Evolutionary conservation across 2,113 vertebrate genomes (phyloP).

Genomic region (Mionectes macconnelli): DNA sequence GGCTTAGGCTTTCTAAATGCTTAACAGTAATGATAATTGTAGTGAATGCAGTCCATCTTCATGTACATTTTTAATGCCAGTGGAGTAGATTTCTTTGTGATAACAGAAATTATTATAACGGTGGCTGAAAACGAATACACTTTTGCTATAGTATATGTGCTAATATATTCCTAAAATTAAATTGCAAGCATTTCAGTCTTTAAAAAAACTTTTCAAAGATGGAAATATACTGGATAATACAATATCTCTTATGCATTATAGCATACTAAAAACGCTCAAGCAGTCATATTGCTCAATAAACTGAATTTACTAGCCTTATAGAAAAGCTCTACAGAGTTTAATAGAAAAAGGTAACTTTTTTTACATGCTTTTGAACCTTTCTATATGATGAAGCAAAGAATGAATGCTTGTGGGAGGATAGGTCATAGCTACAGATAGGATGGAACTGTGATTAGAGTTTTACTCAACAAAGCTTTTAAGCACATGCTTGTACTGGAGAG

Average conservation of each 20-base stretch:
- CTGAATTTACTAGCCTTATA: conserved; percentile 25
- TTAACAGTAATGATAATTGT: conserved; percentile 42
- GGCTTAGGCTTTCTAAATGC: conserved; percentile 37
- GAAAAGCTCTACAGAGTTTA: conserved; percentile 26
- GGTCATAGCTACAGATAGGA: not conserved
- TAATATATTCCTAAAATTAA: conserved; percentile 56
- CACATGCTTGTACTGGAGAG: not conserved
- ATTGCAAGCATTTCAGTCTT: conserved; percentile 33
- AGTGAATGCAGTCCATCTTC: conserved; percentile 32
- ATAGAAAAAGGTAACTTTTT: conserved; percentile 32
- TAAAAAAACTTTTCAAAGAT: conserved; percentile 42
- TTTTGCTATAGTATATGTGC: not conserved
- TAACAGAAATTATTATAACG: conserved; percentile 48
- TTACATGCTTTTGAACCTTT: not conserved
- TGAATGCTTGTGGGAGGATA: not conserved
- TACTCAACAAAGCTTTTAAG: not conserved
- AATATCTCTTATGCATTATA: conserved; percentile 9
- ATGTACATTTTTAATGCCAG: conserved; percentile 41
- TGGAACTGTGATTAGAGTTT: not conserved
- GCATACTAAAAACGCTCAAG: conserved; percentile 12
- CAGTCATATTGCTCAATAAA: conserved; percentile 16
- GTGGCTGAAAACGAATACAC: conserved; percentile 41
- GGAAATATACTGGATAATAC: conserved; percentile 45
- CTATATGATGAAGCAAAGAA: not conserved
- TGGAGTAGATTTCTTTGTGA: conserved; percentile 38